Evolutionary conservation across 1,140 invertebrate species (phyloP).

Genomic region (Charaxes varanes): DNA sequence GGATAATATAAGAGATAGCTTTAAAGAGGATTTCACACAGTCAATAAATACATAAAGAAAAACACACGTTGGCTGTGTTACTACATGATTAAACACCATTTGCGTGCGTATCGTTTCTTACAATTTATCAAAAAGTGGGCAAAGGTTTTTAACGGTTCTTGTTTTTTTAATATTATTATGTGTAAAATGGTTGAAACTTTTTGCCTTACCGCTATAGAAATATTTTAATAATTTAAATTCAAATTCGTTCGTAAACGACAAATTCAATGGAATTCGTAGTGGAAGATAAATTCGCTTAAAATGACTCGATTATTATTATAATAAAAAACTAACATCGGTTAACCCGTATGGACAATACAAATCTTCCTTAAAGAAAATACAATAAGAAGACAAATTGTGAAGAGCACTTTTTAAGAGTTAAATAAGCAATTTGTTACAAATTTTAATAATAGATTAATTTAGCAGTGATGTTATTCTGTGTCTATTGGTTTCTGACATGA

Average conservation of each 20-base stretch:
- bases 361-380: conserved; percentile 30
- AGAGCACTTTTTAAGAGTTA: conserved; percentile 16
- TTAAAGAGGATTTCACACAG: too few species aligned
- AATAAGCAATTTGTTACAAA: background rate
- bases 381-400: conserved; percentile 34
- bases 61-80: too few species aligned
- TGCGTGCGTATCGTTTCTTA: too few species aligned
- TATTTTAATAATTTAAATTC: conserved; percentile 10
- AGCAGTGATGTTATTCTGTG: too few species aligned
- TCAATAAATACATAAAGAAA: too few species aligned
- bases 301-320: conserved; percentile 27
- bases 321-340: conserved; percentile 29
- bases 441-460: background rate
- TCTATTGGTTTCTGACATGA: too few species aligned
- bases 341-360: conserved; percentile 42
- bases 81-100: too few species aligned
- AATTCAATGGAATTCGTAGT: conserved; percentile 27
- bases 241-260: conserved; percentile 17
- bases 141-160: too few species aligned
- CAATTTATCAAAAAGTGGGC: too few species aligned
- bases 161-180: too few species aligned
- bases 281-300: conserved; percentile 39
- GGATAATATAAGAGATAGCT: too few species aligned
- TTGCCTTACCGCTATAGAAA: conserved; percentile 13
- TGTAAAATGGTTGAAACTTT: conserved; percentile 1